Conservation (phyloP, 2,113 vertebrate species). For the Machaerirhynchus nigripectus region DNA sequence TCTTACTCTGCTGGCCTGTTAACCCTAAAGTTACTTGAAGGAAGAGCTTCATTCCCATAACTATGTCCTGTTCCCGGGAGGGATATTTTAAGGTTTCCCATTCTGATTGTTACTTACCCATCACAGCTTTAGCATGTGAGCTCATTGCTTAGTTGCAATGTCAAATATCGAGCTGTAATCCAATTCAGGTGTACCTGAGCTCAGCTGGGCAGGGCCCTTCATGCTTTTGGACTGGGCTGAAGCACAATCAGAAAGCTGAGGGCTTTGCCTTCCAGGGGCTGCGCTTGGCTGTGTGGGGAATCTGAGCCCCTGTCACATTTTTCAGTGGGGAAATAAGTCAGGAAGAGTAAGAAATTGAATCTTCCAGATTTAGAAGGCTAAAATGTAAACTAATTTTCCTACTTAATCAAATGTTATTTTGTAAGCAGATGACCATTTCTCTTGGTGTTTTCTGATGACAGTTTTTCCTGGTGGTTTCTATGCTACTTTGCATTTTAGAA, state of each 20-base stretch:
- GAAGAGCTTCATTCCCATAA: neutral
- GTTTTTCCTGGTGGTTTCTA: neutral
- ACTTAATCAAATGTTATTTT: neutral
- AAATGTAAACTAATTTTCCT: neutral
- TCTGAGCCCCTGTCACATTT: neutral
- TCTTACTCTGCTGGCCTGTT: neutral
- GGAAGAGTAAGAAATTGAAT: neutral
- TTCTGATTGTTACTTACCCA: neutral
- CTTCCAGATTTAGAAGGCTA: neutral
- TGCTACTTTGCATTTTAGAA: neutral
- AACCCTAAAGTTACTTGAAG: neutral
- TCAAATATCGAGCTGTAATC: neutral
- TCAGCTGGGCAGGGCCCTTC: neutral
- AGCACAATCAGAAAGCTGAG: neutral
- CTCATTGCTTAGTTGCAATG: neutral
- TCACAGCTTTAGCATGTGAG: neutral
- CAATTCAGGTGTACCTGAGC: fast-evolving
- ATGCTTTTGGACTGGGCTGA: neutral
- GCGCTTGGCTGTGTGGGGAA: neutral
- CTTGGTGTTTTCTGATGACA: neutral
- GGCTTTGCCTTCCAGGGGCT: neutral
- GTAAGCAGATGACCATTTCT: neutral
- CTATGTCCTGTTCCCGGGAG: neutral
- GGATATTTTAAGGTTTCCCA: neutral
- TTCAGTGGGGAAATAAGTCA: neutral